Evolutionary conservation across 1,140 invertebrate genomes (phyloP), one percentile per base, ranked within the genome.

Genomic region (Neotoxoptera formosana): DNA sequence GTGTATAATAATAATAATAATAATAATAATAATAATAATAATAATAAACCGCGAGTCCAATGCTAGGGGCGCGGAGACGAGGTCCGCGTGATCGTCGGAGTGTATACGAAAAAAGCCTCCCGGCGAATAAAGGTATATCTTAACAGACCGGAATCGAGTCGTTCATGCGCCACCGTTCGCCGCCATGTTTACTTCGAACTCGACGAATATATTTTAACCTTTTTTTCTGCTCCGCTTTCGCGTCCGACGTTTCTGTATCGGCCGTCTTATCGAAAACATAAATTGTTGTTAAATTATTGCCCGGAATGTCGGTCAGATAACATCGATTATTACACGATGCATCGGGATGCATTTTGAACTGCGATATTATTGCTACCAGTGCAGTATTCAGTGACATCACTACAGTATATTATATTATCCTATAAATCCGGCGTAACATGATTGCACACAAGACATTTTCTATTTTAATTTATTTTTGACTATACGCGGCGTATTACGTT

Each of bases 111-210:
- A 30, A 51, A n/a, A 90, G 88, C 88, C 53, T 90, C 20, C 23
- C 8, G 36, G 36, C 21, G 25, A 67, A 45, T n/a, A n/a, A n/a
- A n/a, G n/a, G n/a, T n/a, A n/a, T 45, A 45, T n/a, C n/a, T 76
- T 76, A 30, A 56, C 53, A n/a, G 53, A 90, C 36, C 56, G 36
- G 36, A 67, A 90, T 45, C 56, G 89, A 67, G 17, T 36, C 25
- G 25, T 47, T 90, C 89, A 45, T 45, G 89, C 89, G 53, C n/a
- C n/a, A 67, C 41, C 41, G 11, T 90, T 90, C 45, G 60, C 53
- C 41, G 14, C 45, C 23, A 30, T 41, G 17, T 67, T 67, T 60
- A 30, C 56, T 45, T n/a, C 36, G 34, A 7, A 36, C 30, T 76
- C n/a, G 17, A 76, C 3, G 14, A 41, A 53, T 60, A 90, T 30